These are phyloP conservation scores for Hephaestus fuliginosus DNA, from an alignment of 2,797 vertebrate genomes.

Conservation along the genomic window DNA sequence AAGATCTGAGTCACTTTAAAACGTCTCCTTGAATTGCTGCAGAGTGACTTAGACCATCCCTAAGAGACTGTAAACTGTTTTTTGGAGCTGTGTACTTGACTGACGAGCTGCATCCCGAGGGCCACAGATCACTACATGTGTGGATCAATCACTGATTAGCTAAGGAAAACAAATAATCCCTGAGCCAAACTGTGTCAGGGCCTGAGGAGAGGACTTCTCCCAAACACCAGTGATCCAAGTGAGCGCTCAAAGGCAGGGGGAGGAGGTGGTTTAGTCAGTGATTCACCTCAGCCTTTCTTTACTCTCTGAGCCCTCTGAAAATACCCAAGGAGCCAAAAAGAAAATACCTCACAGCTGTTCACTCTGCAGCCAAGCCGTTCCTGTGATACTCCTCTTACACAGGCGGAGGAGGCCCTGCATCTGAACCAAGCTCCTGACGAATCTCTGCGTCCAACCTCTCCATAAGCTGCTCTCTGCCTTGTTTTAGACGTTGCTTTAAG, in stretches of 20 bases:
- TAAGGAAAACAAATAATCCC: conserved; percentile 54
- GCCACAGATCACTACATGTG: conserved; percentile 40
- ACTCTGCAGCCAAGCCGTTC: conserved; percentile 66
- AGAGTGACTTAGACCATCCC: conserved; percentile 8
- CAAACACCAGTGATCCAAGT: conserved; percentile 56
- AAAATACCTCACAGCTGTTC: conserved; percentile 85
- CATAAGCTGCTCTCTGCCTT: conserved; percentile 24
- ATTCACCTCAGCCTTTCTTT: conserved; percentile 76
- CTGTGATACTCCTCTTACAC: conserved; percentile 57
- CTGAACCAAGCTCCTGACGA: conserved; percentile 31
- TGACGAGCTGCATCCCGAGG: not conserved
- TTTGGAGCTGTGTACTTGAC: conserved; percentile 19
- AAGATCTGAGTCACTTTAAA: conserved; percentile 12
- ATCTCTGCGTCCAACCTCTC: conserved; percentile 31
- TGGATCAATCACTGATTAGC: conserved; percentile 67
- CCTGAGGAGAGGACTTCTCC: conserved; percentile 44
- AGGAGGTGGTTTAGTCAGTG: conserved; percentile 60
- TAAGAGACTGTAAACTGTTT: not conserved
- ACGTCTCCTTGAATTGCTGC: not conserved
- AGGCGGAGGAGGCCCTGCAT: conserved; percentile 25
- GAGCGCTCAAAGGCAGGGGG: conserved; percentile 48
- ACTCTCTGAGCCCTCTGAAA: conserved; percentile 68
- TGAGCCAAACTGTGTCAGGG: conserved; percentile 26
- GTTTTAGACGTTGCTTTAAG: conserved; percentile 41
- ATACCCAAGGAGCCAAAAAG: conserved; percentile 80